Evolutionary conservation across 2,113 vertebrate genomes (phyloP).

Genomic region (Petroica traversi): DNA sequence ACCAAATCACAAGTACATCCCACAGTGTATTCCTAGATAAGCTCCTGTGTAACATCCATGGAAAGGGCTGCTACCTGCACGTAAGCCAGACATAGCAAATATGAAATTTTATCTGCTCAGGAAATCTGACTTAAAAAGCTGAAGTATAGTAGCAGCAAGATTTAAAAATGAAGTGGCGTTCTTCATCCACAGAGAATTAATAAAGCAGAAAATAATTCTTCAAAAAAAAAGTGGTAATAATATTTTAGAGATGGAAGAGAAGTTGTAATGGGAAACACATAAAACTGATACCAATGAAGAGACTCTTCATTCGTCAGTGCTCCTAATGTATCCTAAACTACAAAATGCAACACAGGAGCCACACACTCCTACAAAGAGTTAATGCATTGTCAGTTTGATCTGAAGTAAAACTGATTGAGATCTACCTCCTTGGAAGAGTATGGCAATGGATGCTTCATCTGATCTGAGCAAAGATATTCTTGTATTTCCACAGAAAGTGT

Average conservation of each 20-base stretch:
- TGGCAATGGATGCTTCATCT: background rate
- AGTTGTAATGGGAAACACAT: background rate
- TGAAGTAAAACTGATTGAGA: background rate
- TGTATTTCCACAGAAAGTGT: background rate
- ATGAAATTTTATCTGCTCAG: background rate
- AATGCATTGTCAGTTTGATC: background rate
- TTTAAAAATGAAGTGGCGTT: background rate
- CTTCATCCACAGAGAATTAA: background rate
- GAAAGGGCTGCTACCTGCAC: background rate
- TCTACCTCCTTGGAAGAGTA: background rate
- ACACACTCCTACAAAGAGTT: background rate
- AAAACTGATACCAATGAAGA: background rate
- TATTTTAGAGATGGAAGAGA: background rate
- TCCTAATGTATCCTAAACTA: background rate
- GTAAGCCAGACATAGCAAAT: background rate
- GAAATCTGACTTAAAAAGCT: background rate
- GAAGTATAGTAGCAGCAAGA: background rate
- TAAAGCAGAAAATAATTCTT: background rate
- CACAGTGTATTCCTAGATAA: background rate
- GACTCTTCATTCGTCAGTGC: background rate
- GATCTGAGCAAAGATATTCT: background rate
- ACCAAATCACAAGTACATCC: background rate
- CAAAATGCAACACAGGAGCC: background rate
- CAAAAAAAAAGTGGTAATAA: background rate
- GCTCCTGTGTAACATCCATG: background rate